These are phyloP conservation scores for Lamproptera curius DNA, from an alignment of 2,888 invertebrate genomes.

Conservation along the genomic window DNA sequence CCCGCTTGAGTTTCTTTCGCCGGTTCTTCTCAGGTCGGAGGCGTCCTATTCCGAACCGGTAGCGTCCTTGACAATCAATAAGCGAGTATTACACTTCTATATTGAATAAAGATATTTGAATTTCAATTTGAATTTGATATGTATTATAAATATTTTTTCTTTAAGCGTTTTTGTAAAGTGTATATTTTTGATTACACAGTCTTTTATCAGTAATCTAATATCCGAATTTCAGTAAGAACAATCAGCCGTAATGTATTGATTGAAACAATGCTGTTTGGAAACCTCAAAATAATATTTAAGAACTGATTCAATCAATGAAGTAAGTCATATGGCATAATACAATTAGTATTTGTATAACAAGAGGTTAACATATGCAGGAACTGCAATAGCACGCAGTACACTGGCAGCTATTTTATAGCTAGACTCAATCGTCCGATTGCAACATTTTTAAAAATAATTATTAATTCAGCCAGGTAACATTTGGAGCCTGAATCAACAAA, in stretches of 20 bases:
- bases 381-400: conserved; percentile 1
- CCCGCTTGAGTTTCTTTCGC: no score
- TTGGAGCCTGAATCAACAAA: no score
- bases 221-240: neutral
- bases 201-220: neutral
- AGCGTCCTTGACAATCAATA: no score
- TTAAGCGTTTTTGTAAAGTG: no score
- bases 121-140: no score
- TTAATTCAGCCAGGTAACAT: no score
- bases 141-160: no score
- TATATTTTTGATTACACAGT: neutral
- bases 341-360: conserved; percentile 18
- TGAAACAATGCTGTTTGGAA: conserved; percentile 3
- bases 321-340: conserved; percentile 11
- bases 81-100: no score
- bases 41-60: no score
- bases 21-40: no score
- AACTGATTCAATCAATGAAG: conserved; percentile 11
- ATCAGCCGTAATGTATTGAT: neutral
- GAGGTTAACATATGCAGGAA: conserved; percentile 10
- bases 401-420: conserved; percentile 4
- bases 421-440: no score
- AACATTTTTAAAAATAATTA: neutral
- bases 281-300: conserved; percentile 13
- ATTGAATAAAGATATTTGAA: no score